Percentiles rank a stretch among this genome's conserved stretches.
Conservation (phyloP, 2,113 vertebrate genomes). For the Psephotus haematonotus region DNA sequence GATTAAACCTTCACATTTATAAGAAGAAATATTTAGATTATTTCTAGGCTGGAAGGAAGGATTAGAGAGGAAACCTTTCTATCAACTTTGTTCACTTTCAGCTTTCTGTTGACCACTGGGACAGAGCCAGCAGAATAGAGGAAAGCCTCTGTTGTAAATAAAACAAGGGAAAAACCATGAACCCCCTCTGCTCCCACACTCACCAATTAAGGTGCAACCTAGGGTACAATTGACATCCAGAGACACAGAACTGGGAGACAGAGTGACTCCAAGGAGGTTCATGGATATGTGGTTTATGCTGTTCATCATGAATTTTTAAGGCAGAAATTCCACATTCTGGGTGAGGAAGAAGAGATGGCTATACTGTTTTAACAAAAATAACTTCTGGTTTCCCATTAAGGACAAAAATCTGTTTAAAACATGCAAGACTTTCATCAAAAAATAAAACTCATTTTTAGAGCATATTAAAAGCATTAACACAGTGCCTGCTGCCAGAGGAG, state of each 20-base stretch:
- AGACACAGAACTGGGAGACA: neutral
- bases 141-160: neutral
- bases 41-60: neutral
- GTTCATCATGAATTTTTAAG: neutral
- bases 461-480: neutral
- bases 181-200: accelerated
- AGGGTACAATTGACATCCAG: neutral
- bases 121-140: neutral
- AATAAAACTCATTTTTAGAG: neutral
- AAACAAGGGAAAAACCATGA: neutral
- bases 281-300: neutral
- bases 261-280: neutral
- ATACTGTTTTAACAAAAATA: neutral
- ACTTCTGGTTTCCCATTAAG: neutral
- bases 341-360: neutral
- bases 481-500: slow-evolving; percentile 27
- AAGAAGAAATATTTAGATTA: neutral
- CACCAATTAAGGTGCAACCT: neutral
- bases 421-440: neutral
- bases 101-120: neutral
- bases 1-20: neutral
- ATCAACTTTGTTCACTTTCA: neutral
- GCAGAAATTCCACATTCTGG: neutral
- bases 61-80: neutral
- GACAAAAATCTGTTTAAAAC: neutral